phyloP scores from a whole-genome alignment of 2,888 invertebrate genomes.

The Watsonalla binaria region DNA sequence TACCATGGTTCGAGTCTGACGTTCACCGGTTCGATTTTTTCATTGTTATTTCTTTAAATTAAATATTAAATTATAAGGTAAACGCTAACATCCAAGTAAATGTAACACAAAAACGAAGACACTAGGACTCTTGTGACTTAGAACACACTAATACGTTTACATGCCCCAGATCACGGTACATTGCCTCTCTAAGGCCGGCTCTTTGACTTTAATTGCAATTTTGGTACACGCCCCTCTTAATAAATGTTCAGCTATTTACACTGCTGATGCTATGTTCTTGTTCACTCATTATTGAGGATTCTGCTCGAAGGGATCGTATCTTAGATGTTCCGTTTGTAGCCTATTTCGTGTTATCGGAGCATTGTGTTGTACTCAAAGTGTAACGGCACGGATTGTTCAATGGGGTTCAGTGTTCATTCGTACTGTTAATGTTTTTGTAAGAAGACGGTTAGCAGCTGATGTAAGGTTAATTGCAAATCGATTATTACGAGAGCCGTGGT shows the following conservation, averaged over 20 bases:
- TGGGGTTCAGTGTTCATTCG: neutral
- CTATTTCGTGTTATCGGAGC: neutral
- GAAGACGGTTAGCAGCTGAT: too few species aligned
- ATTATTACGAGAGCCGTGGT: too few species aligned
- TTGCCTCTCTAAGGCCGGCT: constrained; percentile 46
- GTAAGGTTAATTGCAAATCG: too few species aligned
- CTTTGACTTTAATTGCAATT: constrained; percentile 57
- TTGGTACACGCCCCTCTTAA: constrained; percentile 30
- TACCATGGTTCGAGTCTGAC: too few species aligned
- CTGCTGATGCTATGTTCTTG: constrained; percentile 1
- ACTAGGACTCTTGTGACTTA: constrained; percentile 15
- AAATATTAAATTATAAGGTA: too few species aligned
- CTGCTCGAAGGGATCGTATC: neutral
- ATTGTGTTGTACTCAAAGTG: neutral
- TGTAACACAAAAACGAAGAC: constrained; percentile 3
- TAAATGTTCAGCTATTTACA: constrained; percentile 14
- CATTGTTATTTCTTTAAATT: constrained; percentile 15
- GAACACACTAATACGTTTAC: constrained; percentile 41
- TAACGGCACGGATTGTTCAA: neutral
- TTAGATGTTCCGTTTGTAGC: neutral
- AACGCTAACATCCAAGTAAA: too few species aligned
- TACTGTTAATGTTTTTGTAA: too few species aligned
- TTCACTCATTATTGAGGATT: constrained; percentile 2
- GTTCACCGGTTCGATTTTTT: too few species aligned
- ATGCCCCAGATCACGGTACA: constrained; percentile 48